Percentiles rank a stretch among this genome's conserved stretches.
Evolutionary conservation across 2,797 vertebrate species (phyloP).

Genomic region (Oreortyx pictus): DNA sequence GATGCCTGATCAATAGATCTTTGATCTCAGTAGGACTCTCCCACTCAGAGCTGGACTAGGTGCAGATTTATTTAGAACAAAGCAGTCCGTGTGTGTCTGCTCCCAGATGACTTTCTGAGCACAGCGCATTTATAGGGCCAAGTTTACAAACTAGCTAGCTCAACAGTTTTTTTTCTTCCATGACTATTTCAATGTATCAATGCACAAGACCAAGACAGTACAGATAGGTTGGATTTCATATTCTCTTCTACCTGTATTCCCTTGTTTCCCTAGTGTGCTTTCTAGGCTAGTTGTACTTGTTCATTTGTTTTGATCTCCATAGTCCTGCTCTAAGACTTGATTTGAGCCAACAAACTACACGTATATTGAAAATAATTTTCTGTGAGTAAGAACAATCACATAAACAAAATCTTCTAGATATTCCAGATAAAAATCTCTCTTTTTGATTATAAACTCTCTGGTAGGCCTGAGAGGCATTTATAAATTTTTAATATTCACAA

Average conservation of each 20-base stretch:
- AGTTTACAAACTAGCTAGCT: neutral
- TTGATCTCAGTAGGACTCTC: conserved; percentile 33
- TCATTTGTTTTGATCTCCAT: neutral
- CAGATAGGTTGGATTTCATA: neutral
- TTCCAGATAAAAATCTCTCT: neutral
- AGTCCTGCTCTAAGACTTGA: neutral
- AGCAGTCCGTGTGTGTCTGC: neutral
- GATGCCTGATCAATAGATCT: conserved; percentile 18
- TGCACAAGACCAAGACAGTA: neutral
- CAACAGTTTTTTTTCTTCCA: neutral
- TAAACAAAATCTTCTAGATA: neutral
- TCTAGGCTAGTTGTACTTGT: neutral
- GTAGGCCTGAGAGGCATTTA: neutral
- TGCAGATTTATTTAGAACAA: conserved; percentile 44
- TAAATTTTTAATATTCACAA: neutral
- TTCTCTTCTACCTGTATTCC: neutral
- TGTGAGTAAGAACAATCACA: neutral
- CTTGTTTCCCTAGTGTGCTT: neutral
- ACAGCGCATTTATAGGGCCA: neutral
- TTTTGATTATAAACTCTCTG: neutral
- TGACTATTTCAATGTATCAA: neutral
- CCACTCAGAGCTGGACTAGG: neutral
- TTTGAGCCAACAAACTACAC: neutral
- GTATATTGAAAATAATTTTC: neutral
- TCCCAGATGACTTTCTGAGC: conserved; percentile 3